These are phyloP conservation scores for Motacilla tschutschensis DNA, from an alignment of 2,113 vertebrate genomes.

Conservation along the genomic window DNA sequence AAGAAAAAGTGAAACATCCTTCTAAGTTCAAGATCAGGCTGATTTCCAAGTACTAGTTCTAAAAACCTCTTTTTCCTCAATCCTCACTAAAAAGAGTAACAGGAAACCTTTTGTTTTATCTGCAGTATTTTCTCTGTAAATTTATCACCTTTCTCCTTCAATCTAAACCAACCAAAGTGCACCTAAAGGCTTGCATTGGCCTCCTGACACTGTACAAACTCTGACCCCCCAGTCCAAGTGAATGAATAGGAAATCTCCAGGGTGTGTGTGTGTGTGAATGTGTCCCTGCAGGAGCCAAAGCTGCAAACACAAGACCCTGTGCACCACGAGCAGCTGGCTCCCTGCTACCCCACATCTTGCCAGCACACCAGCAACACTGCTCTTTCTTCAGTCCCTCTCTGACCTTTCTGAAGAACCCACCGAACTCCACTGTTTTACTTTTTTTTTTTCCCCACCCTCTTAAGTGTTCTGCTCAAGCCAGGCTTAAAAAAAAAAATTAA, in stretches of 20 bases:
- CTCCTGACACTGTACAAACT: neutral
- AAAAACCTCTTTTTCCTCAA: neutral
- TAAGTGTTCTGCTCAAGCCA: neutral
- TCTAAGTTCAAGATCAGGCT: neutral
- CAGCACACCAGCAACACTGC: neutral
- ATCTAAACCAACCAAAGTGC: neutral
- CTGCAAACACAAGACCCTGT: neutral
- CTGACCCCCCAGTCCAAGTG: neutral
- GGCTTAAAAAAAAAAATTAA: neutral
- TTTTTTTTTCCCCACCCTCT: neutral
- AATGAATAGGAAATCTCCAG: neutral
- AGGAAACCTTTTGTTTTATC: neutral
- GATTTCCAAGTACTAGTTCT: neutral
- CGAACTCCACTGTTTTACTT: neutral
- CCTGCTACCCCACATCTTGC: neutral
- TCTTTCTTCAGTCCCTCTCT: neutral
- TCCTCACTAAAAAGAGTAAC: neutral
- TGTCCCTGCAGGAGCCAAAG: neutral
- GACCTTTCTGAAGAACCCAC: neutral
- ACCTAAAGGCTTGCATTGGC: neutral
- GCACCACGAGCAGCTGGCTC: fast-evolving
- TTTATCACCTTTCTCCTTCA: neutral
- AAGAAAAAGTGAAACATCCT: neutral
- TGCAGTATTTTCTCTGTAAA: neutral
- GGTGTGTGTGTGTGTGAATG: too few species aligned